Percentiles rank a stretch among this genome's conserved stretches.
phyloP scores from a whole-genome alignment of 2,797 vertebrate species.

The Cheirogaleus major region DNA sequence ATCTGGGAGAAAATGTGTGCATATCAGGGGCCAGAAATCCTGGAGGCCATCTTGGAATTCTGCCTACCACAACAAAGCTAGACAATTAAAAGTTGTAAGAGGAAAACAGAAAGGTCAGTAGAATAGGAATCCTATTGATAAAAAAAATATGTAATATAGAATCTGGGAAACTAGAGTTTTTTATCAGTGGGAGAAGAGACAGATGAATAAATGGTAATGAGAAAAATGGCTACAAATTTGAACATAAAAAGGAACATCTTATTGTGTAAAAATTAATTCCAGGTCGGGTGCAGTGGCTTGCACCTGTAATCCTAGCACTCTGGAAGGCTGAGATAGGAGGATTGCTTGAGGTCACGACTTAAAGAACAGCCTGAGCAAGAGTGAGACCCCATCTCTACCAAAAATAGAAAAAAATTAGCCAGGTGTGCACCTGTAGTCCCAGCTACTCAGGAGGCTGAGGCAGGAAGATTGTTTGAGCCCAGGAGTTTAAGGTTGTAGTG shows the following conservation, averaged over 20 bases:
- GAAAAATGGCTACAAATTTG: neutral
- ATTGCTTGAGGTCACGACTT: neutral
- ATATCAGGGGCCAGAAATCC: neutral
- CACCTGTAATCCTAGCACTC: neutral
- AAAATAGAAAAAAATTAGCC: no score
- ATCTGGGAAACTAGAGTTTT: neutral
- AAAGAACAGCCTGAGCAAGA: neutral
- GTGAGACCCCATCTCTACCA: no score
- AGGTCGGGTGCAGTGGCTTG: neutral
- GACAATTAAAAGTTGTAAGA: neutral
- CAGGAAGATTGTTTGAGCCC: no score
- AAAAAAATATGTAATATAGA: neutral
- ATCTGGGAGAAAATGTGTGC: neutral
- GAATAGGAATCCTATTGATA: neutral
- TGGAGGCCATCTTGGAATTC: neutral
- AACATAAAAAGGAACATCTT: neutral
- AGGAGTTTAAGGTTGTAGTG: no score
- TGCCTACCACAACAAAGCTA: neutral
- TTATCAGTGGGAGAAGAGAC: neutral
- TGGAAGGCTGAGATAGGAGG: neutral
- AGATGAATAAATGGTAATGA: neutral
- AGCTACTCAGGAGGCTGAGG: no score
- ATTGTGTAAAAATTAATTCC: neutral
- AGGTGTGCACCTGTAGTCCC: no score
- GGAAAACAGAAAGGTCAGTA: neutral